These are phyloP conservation scores for Sycophaga agraensis DNA, from an alignment of 1,140 invertebrate genomes.

Conservation along the genomic window DNA sequence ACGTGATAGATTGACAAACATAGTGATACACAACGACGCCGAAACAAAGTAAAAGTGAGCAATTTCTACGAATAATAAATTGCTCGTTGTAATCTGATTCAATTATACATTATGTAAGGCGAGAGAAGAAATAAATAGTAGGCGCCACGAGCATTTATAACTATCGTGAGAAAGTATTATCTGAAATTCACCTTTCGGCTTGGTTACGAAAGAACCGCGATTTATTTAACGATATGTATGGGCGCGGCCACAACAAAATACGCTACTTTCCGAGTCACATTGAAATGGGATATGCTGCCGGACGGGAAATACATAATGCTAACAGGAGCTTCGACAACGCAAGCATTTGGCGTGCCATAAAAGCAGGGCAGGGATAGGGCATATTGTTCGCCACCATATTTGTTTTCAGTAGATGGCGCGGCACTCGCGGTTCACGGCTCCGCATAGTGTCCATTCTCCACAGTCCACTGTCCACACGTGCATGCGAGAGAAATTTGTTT, in stretches of 20 bases:
- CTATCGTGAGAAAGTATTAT: background rate
- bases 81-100: background rate
- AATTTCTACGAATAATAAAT: background rate
- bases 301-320: constrained; percentile 48
- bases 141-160: background rate
- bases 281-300: constrained; percentile 40
- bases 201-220: constrained; percentile 42
- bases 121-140: constrained; percentile 22
- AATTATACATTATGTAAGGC: constrained; percentile 45
- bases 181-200: constrained; percentile 38
- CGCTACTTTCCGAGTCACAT: constrained; percentile 37
- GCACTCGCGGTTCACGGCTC: constrained; percentile 17
- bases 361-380: constrained; percentile 51
- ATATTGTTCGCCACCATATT: constrained; percentile 55
- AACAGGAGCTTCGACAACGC: constrained; percentile 46
- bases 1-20: constrained; percentile 3
- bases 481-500: background rate
- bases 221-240: constrained; percentile 41
- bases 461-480: too few species aligned
- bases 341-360: constrained; percentile 53
- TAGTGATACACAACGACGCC: background rate
- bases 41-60: background rate
- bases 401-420: constrained; percentile 55
- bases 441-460: too few species aligned
- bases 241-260: constrained; percentile 33